phyloP scores from a whole-genome alignment of 2,797 vertebrate genomes.

The Acrossocheilus wenchowensis region DNA sequence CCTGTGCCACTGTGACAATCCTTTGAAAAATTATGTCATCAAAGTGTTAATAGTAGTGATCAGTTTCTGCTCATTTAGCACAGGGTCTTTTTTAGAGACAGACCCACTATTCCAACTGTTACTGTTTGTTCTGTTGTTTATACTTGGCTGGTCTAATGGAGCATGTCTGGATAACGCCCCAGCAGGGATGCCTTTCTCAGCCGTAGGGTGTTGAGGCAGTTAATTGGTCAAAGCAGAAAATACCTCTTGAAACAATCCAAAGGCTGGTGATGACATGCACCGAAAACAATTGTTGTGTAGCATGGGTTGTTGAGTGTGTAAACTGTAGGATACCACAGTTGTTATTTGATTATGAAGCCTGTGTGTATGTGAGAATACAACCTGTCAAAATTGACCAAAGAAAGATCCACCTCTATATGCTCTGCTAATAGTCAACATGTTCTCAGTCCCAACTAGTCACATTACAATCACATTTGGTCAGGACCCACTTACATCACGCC shows the following conservation, averaged over 20 bases:
- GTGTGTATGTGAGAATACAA: neutral
- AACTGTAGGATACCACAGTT: neutral
- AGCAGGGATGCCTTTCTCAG: constrained; percentile 73
- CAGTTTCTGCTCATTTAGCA: constrained; percentile 64
- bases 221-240: constrained; percentile 79
- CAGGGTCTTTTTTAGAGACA: constrained; percentile 67
- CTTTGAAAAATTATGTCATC: constrained; percentile 43
- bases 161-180: constrained; percentile 73
- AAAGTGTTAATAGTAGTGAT: constrained; percentile 65
- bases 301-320: neutral
- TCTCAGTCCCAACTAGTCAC: too few species aligned
- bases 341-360: neutral
- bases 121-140: constrained; percentile 67
- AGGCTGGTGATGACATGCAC: constrained; percentile 55
- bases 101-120: constrained; percentile 66
- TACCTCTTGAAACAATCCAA: constrained; percentile 68
- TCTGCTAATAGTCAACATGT: too few species aligned
- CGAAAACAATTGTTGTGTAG: neutral
- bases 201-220: constrained; percentile 72
- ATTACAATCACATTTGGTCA: too few species aligned
- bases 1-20: neutral
- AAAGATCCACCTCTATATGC: neutral
- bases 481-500: too few species aligned
- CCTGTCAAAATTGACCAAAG: neutral
- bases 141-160: constrained; percentile 71